Evolutionary conservation across 1,140 invertebrate species (phyloP), one percentile per base, ranked within the genome.

Genomic region (Neomicropteryx cornuta): DNA sequence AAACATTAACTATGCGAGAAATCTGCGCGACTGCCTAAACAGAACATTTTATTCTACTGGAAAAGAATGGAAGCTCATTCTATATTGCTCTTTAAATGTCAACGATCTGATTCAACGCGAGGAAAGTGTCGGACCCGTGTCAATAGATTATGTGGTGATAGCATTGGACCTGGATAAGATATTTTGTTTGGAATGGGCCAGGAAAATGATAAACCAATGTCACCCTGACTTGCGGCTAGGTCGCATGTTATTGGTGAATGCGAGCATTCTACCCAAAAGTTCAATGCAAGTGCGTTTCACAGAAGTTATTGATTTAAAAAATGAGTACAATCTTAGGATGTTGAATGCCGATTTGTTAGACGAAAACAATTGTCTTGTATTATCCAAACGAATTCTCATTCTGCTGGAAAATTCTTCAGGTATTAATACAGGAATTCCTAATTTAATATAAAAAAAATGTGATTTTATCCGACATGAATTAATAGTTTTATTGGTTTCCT

Each of bases 361-460:
- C 28, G 14, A 23, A 13, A 51, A 58, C 20, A 56, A 58, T 41
- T 52, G 51, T 10, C 18, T 34, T 4, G 52, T 50, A 36, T 41
- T 65, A 21, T 56, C 62, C 8, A 45, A 45, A 28, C 55, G 49
- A 34, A 36, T 65, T 33, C 35, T 65, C 4, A 62, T 52, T 38
- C 62, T 56, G 43, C 48, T 65, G 24, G 58, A 60, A 56, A 55
- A 60, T 2, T 54, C 59, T 28, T 10, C 62, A 33, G 62, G 60
- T 46, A 38, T 53, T n/a, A 52, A 51, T 20, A 65, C 60, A 44
- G 60, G 62, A 36, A 52, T 62, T 34, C 60, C 62, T 8, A 62
- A 62, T 47, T 32, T 65, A 44, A 60, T n/a, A n/a, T n/a, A n/a
- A n/a, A n/a, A n/a, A n/a, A n/a, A n/a, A n/a, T n/a, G n/a, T n/a